Conservation (phyloP, 1,140 invertebrate genomes). For the Bursaphelenchus mucronatus region DNA sequence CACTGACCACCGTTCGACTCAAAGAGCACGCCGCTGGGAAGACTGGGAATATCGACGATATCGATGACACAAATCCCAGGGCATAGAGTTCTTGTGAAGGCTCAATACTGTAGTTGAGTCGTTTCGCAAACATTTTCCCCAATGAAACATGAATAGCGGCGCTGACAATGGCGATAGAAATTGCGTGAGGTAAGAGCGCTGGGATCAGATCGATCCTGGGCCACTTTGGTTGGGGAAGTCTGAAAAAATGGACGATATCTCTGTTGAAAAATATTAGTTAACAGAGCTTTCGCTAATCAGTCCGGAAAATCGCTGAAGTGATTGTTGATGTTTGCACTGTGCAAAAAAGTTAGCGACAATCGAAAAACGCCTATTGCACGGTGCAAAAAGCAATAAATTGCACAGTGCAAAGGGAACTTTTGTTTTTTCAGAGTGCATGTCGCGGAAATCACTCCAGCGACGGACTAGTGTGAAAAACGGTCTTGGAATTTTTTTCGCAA, state of each 20-base stretch:
- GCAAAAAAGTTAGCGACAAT: too few relatives aligned
- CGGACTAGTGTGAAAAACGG: too few relatives aligned
- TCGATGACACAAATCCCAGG: conserved; percentile 39
- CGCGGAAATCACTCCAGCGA: too few relatives aligned
- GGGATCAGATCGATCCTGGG: conserved; percentile 56
- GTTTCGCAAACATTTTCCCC: conserved; percentile 64
- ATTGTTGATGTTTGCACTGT: too few relatives aligned
- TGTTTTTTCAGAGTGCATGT: too few relatives aligned
- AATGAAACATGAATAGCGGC: conserved; percentile 63
- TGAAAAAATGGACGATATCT: not conserved
- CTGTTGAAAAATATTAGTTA: too few relatives aligned
- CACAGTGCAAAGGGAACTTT: too few relatives aligned
- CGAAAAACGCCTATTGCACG: too few relatives aligned
- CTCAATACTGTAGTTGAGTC: conserved; percentile 63
- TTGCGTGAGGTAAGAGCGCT: conserved; percentile 56
- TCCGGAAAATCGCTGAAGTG: too few relatives aligned
- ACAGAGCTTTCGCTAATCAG: too few relatives aligned
- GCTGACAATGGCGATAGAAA: conserved; percentile 64
- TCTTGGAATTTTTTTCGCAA: too few relatives aligned
- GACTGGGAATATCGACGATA: conserved; percentile 54
- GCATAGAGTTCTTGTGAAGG: conserved; percentile 58
- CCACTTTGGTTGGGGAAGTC: conserved; percentile 55
- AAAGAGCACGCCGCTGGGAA: conserved; percentile 51
- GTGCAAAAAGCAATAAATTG: too few relatives aligned
- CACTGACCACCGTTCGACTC: conserved; percentile 52